Evolutionary conservation across 2,797 vertebrate species (phyloP), one percentile per base, ranked within the genome.

Genomic region (Galago senegalensis): DNA sequence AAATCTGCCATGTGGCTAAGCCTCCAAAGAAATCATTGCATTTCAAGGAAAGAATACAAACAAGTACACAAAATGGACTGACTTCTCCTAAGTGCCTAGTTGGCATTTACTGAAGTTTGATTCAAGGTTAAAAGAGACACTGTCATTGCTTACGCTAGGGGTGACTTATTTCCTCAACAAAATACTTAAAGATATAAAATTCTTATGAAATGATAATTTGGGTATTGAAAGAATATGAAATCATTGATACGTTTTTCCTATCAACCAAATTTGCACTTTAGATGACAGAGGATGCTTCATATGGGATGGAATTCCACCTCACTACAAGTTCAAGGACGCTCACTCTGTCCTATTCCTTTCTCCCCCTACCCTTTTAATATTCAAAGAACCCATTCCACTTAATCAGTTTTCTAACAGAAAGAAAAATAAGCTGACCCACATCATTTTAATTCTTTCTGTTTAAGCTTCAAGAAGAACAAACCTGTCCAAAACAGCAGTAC

Each of bases 1-100:
- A 94, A 92, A 81, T 90, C 58, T 75, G 86, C 34, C n/a, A 60
- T 73, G 29, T 65, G 37, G 43, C 29, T 89, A 94, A 94, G 58
- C 73, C 37, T 70, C 72, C 60, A 82, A 96, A 82, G 75, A 83
- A 87, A 69, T 16, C 61, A 12, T 14, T 37, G 29, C 16, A 56
- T 89, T 79, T 70, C 86, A 72, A 87, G 65, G 17, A 86, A 88
- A 81, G 31, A 75, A 75, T 65, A 87, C 34, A 67, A 79, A 76
- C 37, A 93, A 43, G 13, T 20, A 18, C n/a, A 69, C 21, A 21
- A 34, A 73, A 37, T 60, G 13, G 11, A 89, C 34, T n/a, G 11
- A 53, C 43, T 58, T 21, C 40, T 84, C 43, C 69, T 58, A n/a
- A 69, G 27, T 60, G 11, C 58, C n/a, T 72, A 0, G 1, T n/a